Base-by-base conservation (phyloP, 2,113 vertebrate genomes). In the Lates calcarifer region DNA sequence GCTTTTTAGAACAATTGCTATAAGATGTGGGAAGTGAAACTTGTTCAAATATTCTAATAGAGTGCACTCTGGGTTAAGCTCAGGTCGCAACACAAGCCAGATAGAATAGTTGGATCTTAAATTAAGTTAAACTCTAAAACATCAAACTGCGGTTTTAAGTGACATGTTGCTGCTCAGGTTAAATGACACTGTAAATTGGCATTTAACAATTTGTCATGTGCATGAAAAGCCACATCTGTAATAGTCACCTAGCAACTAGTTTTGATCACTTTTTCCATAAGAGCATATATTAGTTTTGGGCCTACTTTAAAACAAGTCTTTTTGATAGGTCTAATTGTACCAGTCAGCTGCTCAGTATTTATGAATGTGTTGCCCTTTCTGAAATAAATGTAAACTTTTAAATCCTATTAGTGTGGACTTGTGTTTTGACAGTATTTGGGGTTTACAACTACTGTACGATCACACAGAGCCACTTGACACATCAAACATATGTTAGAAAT, bases 381-480 rank as follows among this genome's bases (percentile, higher is more conserved):
- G 82, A 91, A 92, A 93, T 92, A 89, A 90, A 92, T 88, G 51
- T 86, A 69, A 75, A 81, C 75, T 74, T 89, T 89, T 83, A 83
- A 81, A 77, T 71, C 43, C 14, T 18, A n/a, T 61, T 62, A 65
- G 22, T 77, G 49, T 82, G 53, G 35, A 35, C 26, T 61, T 66
- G 11, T 87, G 29, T 53, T 55, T 65, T 57, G 37, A 51, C 24
- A 75, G 28, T 70, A 26, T 61, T 77, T 49, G 11, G 11, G 18
- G 1, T 73, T 56, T 31, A 29, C 29, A 43, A 35, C 26, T 47
- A 35, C 56, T 72, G 41, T 55, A 13, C 9, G 5, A 37, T 29
- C 45, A 64, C 24, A 47, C 10, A 12, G 31, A n/a, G 17, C 41
- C 43, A 55, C 35, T 60, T 67, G 1, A 75, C 20, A 18, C 26